Conservation (phyloP, 2,888 invertebrate genomes). For the Noctua janthe region DNA sequence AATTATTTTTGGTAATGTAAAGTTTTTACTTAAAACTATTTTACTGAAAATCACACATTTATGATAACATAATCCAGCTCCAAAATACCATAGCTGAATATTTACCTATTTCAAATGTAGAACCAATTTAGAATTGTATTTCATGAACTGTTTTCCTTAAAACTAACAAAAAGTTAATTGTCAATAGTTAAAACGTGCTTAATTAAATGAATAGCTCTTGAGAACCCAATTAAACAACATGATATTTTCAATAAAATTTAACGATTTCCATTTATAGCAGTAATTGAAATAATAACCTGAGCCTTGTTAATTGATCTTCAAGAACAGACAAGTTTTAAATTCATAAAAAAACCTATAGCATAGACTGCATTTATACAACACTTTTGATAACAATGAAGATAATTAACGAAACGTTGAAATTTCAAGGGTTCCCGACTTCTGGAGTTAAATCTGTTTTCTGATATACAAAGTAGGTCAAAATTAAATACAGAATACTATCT, state of each 20-base stretch:
- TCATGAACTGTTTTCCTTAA: constrained; percentile 31
- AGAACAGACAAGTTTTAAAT: background rate
- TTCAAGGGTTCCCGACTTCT: constrained; percentile 7
- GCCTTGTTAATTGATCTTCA: background rate
- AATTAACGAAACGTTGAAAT: constrained; percentile 4
- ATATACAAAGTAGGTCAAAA: background rate
- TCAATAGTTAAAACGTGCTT: constrained; percentile 2
- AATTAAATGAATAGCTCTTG: constrained; percentile 8
- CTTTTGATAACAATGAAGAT: constrained; percentile 3
- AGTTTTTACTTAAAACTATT: background rate
- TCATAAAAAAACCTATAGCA: background rate
- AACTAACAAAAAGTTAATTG: constrained; percentile 34
- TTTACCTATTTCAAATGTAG: constrained; percentile 1
- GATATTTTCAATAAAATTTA: constrained; percentile 24
- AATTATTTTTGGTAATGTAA: background rate
- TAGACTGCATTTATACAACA: background rate
- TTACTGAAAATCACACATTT: background rate
- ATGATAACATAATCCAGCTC: background rate
- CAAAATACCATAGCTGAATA: background rate
- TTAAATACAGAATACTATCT: background rate
- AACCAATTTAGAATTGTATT: constrained; percentile 29
- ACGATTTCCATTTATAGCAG: background rate
- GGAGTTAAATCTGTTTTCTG: background rate
- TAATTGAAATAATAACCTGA: constrained; percentile 18
- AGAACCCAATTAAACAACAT: constrained; percentile 22